Evolutionary conservation across 2,113 vertebrate genomes (phyloP), one percentile per base, ranked within the genome.

Genomic region (Brevimyrus niger): DNA sequence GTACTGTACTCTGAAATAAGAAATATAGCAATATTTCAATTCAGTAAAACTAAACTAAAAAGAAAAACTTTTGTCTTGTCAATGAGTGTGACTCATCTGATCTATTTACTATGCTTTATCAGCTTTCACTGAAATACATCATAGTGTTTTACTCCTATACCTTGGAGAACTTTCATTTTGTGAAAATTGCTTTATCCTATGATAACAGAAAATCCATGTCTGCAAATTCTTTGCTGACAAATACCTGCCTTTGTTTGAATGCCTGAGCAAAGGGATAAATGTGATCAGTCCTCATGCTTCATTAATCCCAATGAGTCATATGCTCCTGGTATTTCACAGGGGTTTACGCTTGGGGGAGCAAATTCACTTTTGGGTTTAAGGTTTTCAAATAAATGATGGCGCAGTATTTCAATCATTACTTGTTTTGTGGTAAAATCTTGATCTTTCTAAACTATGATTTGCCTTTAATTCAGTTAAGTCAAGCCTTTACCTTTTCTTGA

Each of bases 271-370:
- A 53, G 73, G 88, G 80, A 51, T 76, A 82, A 89, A 50, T 42
- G 42, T 15, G 48, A 82, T 89, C 80, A 48, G 69, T 69, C 47
- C 80, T 19, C 69, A 89, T 83, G 69, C 69, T 83, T 47, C 69
- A 55, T 89, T 89, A 89, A 55, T 89, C 48, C 65, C 47, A 23
- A 82, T 88, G 88, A 89, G 88, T 89, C 88, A 89, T 38, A 15
- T 48, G 47, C 48, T 83, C 69, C 80, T 35, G n/a, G 31, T 53
- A 51, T 82, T 55, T 11, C 50, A 13, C 11, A 87, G 50, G n/a
- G 15, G 31, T 35, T 55, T 58, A 53, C 11, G n/a, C 31, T 87
- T 55, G 48, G 17, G 17, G 23, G 17, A 51, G 31, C 50, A 87
- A 87, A 50, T 55, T 50, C 27, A 38, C 31, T 21, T 55, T 21